Percentiles rank a stretch among this genome's conserved stretches.
These are phyloP conservation scores for Orchesellides sinensis DNA, from an alignment of 2,888 invertebrate genomes.

Conservation along the genomic window DNA sequence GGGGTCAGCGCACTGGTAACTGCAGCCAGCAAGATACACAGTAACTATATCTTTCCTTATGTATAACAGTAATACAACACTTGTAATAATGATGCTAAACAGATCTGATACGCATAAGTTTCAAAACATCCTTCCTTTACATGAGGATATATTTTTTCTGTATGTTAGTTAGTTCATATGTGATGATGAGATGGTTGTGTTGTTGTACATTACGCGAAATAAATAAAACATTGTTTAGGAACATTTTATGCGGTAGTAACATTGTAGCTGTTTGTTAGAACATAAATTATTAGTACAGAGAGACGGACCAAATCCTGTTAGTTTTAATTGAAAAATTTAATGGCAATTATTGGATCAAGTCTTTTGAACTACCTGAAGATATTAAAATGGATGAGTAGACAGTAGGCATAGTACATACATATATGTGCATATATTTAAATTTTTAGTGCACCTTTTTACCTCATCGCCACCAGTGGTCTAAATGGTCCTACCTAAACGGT, in stretches of 20 bases:
- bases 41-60: slow-evolving; percentile 29
- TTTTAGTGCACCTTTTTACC: no score
- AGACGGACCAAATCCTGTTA: slow-evolving; percentile 49
- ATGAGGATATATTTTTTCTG: not conserved
- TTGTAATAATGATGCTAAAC: not conserved
- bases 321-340: slow-evolving; percentile 48
- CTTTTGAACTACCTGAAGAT: slow-evolving; percentile 6
- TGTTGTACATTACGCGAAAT: not conserved
- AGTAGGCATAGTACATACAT: not conserved
- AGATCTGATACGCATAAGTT: not conserved
- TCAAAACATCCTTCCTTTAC: no score
- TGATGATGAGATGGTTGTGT: not conserved
- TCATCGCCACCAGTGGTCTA: not conserved
- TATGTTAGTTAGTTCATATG: not conserved
- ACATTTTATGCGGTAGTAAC: not conserved
- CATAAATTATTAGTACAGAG: slow-evolving; percentile 14
- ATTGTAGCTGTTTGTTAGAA: not conserved
- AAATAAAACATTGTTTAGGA: not conserved
- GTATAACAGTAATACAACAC: slow-evolving; percentile 9
- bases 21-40: no score
- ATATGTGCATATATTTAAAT: not conserved
- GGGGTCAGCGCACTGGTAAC: slow-evolving; percentile 43
- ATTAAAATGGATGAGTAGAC: not conserved
- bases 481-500: slow-evolving; percentile 4
- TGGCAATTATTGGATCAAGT: slow-evolving; percentile 35